Percentiles rank a stretch among this genome's conserved stretches.
These are phyloP conservation scores for Hyaena hyaena DNA, from an alignment of 2,113 vertebrate species.

Conservation along the genomic window DNA sequence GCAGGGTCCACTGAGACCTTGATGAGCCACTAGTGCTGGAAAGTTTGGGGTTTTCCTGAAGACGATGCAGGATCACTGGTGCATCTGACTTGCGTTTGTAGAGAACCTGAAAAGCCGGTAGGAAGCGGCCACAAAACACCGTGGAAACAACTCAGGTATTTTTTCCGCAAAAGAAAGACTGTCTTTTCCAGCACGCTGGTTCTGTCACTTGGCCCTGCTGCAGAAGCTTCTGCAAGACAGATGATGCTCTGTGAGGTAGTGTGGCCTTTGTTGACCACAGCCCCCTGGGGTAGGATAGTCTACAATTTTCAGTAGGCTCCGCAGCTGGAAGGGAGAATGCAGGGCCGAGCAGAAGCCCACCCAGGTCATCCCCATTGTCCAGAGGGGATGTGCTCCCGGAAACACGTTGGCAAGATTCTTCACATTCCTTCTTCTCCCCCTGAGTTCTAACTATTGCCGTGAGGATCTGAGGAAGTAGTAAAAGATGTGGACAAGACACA, in stretches of 20 bases:
- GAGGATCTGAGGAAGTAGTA: not conserved
- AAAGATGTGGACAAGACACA: not conserved
- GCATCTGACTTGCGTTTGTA: not conserved
- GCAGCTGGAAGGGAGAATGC: not conserved
- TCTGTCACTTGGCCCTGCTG: not conserved
- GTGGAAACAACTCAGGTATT: not conserved
- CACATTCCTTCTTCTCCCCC: not conserved
- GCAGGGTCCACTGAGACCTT: not conserved
- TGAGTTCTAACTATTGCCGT: not conserved
- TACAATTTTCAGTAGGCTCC: not conserved
- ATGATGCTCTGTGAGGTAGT: not conserved
- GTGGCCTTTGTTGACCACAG: not conserved
- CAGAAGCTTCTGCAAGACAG: not conserved
- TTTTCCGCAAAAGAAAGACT: not conserved
- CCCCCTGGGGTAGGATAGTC: not conserved
- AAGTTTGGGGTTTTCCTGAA: not conserved
- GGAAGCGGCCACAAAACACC: not conserved
- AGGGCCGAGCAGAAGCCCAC: not conserved
- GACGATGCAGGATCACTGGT: not conserved
- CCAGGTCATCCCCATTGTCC: not conserved
- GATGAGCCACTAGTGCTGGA: not conserved
- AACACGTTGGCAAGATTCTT: not conserved
- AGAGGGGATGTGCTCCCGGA: not conserved
- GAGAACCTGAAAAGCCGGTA: not conserved
- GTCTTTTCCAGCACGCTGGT: not conserved